Evolutionary conservation across 2,113 vertebrate genomes (phyloP), one percentile per base, ranked within the genome.

Genomic region (Chlamydotis undulata): DNA sequence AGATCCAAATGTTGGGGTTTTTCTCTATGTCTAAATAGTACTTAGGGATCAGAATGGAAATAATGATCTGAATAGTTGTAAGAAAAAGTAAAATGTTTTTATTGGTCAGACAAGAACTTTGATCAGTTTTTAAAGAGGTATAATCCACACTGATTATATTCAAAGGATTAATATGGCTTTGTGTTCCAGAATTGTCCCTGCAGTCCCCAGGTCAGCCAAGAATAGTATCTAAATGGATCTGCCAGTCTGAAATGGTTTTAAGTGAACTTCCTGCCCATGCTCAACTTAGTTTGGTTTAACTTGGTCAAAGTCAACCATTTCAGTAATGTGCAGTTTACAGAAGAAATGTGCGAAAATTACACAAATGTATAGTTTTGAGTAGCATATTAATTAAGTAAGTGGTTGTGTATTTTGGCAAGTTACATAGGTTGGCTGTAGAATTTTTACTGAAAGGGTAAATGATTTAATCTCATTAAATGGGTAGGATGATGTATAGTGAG

Each of bases 81-180:
- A 89, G 88, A 87, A 83, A 47, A 90, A 69, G 25, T 43, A 49
- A 80, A 93, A 71, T 17, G 26, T 56, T 83, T 86, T 78, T 79
- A 82, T 92, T 92, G 77, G 80, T 92, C 77, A 89, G 35, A 39
- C 25, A 92, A 86, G 52, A 71, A 56, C 43, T 92, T 84, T 73
- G 49, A 37, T 85, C 86, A 39, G 14, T 57, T 92, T 92, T 91
- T 69, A 88, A 90, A 70, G 68, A 59, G 29, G 18, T 60, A 12
- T 81, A 77, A 77, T 88, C 56, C 83, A 53, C 29, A 63, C 18
- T 69, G 67, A 53, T 82, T 89, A 41, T 68, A 47, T 94, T 88
- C n/a, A 80, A 94, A 95, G 56, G 23, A 88, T 77, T 88, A 86
- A 77, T 80, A 57, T 17, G 31, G 23, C 29, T 93, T 90, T 88